Percentiles rank a stretch among this genome's conserved stretches.
Evolutionary conservation across 2,113 vertebrate species (phyloP).

Genomic region (Paradisaea rubra): DNA sequence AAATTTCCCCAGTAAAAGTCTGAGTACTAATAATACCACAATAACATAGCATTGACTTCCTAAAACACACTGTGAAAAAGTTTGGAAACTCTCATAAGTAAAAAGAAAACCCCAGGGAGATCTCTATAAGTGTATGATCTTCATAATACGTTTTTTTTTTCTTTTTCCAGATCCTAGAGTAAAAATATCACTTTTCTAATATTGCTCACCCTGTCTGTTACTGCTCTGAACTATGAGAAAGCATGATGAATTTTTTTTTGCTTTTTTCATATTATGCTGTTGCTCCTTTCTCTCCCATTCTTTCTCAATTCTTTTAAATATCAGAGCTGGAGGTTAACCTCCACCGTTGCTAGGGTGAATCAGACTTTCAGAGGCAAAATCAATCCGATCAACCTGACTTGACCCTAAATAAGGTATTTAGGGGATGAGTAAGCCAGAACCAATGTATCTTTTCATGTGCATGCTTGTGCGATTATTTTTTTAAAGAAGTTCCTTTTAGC

Average conservation of each 20-base stretch:
- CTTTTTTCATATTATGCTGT: neutral
- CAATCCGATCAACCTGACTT: slow-evolving; percentile 13
- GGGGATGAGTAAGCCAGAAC: slow-evolving; percentile 40
- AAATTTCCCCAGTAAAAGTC: neutral
- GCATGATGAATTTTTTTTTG: neutral
- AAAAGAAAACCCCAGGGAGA: neutral
- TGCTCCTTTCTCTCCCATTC: neutral
- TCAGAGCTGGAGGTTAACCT: neutral
- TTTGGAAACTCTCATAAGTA: neutral
- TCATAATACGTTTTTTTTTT: neutral
- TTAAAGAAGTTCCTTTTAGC: slow-evolving; percentile 5
- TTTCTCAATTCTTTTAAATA: neutral
- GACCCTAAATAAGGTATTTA: slow-evolving; percentile 23
- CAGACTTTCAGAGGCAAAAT: slow-evolving; percentile 33
- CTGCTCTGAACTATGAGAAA: neutral
- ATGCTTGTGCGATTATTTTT: slow-evolving; percentile 27
- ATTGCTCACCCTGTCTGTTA: neutral
- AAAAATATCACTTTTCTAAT: neutral
- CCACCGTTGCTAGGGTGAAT: slow-evolving; percentile 15
- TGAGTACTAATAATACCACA: neutral
- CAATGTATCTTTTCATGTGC: slow-evolving; percentile 38
- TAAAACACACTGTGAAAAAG: neutral
- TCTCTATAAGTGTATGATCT: neutral
- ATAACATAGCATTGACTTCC: neutral
- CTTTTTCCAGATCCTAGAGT: neutral